These are phyloP conservation scores for Eristalis pertinax DNA, from an alignment of 2,888 invertebrate genomes.

Conservation along the genomic window DNA sequence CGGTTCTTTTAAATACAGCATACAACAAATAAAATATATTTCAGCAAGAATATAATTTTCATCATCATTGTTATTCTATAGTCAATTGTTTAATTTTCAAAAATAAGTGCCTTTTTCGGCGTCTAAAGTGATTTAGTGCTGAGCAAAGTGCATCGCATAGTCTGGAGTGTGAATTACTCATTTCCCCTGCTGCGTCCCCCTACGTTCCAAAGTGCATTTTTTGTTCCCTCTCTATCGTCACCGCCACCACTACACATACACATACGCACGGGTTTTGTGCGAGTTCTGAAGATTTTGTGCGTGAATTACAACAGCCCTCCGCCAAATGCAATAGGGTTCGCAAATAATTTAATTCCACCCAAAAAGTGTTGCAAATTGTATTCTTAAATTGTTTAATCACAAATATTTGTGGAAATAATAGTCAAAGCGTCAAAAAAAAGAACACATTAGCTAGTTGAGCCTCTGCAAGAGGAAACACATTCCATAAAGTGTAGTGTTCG, in stretches of 20 bases:
- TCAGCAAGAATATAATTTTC: not conserved
- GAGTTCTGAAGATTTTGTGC: slow-evolving; percentile 22
- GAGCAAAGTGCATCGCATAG: slow-evolving; percentile 33
- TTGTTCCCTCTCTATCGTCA: slow-evolving; percentile 40
- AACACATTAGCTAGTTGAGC: slow-evolving; percentile 3
- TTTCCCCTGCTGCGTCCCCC: slow-evolving; percentile 41
- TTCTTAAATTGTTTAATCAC: not conserved
- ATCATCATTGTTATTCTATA: not conserved
- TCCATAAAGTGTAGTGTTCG: slow-evolving; percentile 38
- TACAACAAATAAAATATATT: slow-evolving; percentile 20
- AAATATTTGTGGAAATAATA: slow-evolving; percentile 5
- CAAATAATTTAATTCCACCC: not conserved
- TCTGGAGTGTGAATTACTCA: slow-evolving; percentile 55
- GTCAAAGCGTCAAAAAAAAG: slow-evolving; percentile 13
- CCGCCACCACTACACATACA: not conserved
- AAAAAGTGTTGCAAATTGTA: not conserved
- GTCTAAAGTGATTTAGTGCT: slow-evolving; percentile 24
- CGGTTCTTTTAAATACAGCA: slow-evolving; percentile 37
- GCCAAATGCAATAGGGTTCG: not conserved
- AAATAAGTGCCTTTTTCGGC: slow-evolving; percentile 11
- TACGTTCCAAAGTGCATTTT: slow-evolving; percentile 69
- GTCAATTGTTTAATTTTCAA: slow-evolving; percentile 11
- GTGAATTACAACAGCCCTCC: slow-evolving; percentile 14
- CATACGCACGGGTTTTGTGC: slow-evolving; percentile 39
- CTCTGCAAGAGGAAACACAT: slow-evolving; percentile 49